Evolutionary conservation across 2,888 invertebrate species (phyloP).

Genomic region (Diaprepes abbreviatus): DNA sequence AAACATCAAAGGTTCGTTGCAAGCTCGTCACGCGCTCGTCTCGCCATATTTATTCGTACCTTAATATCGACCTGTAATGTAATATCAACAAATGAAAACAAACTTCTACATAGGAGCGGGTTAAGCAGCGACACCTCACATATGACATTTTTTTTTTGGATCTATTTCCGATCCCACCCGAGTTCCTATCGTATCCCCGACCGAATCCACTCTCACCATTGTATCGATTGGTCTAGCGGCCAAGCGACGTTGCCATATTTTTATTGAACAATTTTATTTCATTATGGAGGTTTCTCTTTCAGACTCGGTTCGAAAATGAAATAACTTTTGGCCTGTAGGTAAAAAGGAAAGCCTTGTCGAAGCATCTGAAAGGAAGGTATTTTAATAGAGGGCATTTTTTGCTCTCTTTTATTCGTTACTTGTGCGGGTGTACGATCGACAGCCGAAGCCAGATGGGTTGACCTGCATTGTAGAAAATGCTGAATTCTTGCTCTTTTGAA

Average conservation of each 20-base stretch:
- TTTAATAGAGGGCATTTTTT: constrained; percentile 14
- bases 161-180: no score
- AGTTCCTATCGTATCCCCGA: background rate
- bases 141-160: no score
- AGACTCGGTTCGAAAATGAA: constrained; percentile 12
- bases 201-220: no score
- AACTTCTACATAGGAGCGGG: no score
- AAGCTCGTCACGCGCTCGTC: no score
- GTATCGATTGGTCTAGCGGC: background rate
- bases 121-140: no score
- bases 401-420: background rate
- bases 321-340: constrained; percentile 22
- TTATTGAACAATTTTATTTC: constrained; percentile 30
- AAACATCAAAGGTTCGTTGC: no score
- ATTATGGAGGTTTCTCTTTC: constrained; percentile 37
- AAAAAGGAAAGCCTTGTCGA: constrained; percentile 18
- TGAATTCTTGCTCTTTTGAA: background rate
- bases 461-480: constrained; percentile 17
- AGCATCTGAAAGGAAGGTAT: constrained; percentile 17
- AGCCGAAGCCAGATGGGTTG: constrained; percentile 7
- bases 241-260: constrained; percentile 17
- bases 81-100: no score
- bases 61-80: no score
- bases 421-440: background rate
- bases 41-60: no score